Conservation (phyloP, 2,113 vertebrate species). For the Triplophysa tibetana region DNA sequence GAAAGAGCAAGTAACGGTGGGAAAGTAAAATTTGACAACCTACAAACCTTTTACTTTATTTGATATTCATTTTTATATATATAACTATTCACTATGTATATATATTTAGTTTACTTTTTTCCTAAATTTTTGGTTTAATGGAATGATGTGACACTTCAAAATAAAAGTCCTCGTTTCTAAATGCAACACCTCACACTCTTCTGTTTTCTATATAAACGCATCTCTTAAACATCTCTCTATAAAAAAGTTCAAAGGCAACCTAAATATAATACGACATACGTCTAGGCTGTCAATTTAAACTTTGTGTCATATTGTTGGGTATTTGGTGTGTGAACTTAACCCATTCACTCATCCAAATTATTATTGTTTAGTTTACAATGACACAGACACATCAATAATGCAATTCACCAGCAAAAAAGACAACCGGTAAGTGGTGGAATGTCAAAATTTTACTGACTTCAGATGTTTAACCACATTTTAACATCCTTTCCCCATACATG, state of each 20-base stretch:
- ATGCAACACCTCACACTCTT: too few species aligned
- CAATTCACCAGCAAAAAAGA: background rate
- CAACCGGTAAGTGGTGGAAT: slow-evolving; percentile 60
- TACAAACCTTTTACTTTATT: too few species aligned
- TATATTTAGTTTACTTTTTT: too few species aligned
- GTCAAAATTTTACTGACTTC: slow-evolving; percentile 71
- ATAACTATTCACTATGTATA: too few species aligned
- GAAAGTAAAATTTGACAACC: too few species aligned
- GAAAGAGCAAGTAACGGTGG: too few species aligned
- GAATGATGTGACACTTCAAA: slow-evolving; percentile 10
- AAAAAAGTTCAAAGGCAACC: background rate
- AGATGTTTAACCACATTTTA: slow-evolving; percentile 48
- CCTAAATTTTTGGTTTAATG: background rate
- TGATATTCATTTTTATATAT: too few species aligned
- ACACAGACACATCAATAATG: background rate
- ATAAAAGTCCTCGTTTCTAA: slow-evolving; percentile 1
- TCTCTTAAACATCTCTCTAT: too few species aligned
- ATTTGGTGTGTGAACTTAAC: too few species aligned
- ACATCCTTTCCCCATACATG: slow-evolving; percentile 41
- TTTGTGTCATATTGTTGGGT: too few species aligned
- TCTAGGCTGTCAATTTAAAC: background rate
- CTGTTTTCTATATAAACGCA: too few species aligned
- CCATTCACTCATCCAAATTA: too few species aligned
- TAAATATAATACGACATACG: background rate
- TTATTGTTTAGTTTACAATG: background rate